A percentile compares a stretch with the other conserved stretches of the same genome.
Evolutionary conservation across 2,888 invertebrate genomes (phyloP).

Genomic region (Chalcosyrphus nemorum): DNA sequence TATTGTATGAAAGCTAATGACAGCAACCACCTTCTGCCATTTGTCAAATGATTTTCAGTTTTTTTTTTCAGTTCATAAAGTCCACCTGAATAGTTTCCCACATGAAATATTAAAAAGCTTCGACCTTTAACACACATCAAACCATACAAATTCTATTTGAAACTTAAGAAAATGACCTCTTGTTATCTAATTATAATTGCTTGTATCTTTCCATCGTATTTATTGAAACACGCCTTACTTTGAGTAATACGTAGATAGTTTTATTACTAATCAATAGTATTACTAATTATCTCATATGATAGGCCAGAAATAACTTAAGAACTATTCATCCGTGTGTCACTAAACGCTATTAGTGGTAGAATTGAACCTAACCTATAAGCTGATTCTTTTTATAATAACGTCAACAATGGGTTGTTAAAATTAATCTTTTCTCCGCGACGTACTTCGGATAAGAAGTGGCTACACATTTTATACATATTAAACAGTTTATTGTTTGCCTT

Average conservation of each 20-base stretch:
- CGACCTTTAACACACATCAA: conserved; percentile 27
- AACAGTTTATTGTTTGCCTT: not conserved
- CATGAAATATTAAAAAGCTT: conserved; percentile 9
- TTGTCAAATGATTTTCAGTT: not conserved
- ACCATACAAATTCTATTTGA: not conserved
- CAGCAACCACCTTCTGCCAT: not conserved
- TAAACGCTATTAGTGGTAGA: too few relatives aligned
- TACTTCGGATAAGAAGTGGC: not conserved
- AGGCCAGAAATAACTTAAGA: too few relatives aligned
- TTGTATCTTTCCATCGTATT: not conserved
- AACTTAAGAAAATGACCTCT: not conserved
- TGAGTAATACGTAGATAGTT: not conserved
- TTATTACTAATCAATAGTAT: not conserved
- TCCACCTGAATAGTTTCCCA: conserved; percentile 20
- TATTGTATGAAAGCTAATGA: not conserved
- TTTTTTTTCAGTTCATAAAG: not conserved
- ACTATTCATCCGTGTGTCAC: too few relatives aligned
- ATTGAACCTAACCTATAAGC: too few relatives aligned
- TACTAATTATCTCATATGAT: too few relatives aligned
- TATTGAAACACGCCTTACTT: not conserved
- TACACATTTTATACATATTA: not conserved
- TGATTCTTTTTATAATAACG: too few relatives aligned
- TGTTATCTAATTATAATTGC: not conserved
- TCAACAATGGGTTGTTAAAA: not conserved
- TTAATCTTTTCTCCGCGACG: not conserved